Percentiles rank a stretch among this genome's conserved stretches.
Conservation (phyloP, 2,888 invertebrate species). For the Danaus chrysippus region DNA sequence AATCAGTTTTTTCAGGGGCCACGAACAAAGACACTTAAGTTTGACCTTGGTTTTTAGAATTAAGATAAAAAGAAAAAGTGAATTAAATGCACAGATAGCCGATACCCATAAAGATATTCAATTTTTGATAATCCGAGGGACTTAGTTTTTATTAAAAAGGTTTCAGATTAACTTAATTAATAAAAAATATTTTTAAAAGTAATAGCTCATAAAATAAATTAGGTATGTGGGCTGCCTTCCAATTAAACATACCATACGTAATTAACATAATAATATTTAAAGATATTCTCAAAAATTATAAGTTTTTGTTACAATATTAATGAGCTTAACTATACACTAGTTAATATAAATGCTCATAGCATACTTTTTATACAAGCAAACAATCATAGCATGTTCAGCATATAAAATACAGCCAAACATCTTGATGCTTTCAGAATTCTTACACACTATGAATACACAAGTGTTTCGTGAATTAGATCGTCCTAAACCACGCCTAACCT, state of each 20-base stretch:
- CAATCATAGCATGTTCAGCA: background rate
- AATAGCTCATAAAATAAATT: too few species aligned
- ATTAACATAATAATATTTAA: too few species aligned
- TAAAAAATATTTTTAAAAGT: too few species aligned
- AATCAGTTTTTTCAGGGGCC: slow-evolving; percentile 59
- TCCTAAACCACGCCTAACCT: slow-evolving; percentile 17
- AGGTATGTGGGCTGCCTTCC: too few species aligned
- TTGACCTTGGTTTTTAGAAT: slow-evolving; percentile 58
- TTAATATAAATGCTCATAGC: too few species aligned
- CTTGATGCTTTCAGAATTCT: slow-evolving; percentile 5
- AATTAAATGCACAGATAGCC: slow-evolving; percentile 73
- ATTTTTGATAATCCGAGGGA: slow-evolving; percentile 52
- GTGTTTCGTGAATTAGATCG: slow-evolving; percentile 4
- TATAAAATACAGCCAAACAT: slow-evolving; percentile 5
- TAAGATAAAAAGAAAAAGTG: slow-evolving; percentile 70
- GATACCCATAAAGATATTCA: slow-evolving; percentile 61
- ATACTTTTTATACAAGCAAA: background rate
- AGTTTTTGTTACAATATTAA: too few species aligned
- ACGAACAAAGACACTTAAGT: slow-evolving; percentile 59
- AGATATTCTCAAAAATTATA: too few species aligned
- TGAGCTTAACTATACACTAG: too few species aligned
- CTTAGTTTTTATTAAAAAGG: slow-evolving; percentile 31
- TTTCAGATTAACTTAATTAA: slow-evolving; percentile 33
- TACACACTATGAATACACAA: slow-evolving; percentile 7
- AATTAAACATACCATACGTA: too few species aligned